Base-by-base conservation (phyloP, 2,797 vertebrate genomes). In the Novumbra hubbsi region DNA sequence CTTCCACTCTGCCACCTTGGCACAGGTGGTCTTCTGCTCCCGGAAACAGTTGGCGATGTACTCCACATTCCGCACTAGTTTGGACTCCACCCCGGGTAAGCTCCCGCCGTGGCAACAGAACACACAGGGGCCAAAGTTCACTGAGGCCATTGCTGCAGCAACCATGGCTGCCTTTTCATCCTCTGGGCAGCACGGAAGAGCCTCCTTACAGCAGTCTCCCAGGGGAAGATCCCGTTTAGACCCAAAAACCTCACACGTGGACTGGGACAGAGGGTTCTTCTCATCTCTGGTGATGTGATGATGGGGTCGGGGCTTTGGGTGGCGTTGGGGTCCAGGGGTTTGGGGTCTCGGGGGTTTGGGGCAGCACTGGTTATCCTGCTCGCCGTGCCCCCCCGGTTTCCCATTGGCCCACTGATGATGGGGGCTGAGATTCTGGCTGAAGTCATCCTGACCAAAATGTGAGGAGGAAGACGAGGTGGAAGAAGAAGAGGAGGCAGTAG, bases 1-100 rank as follows among this genome's bases (percentile, higher is more conserved):
- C 85, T 98, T 99, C 98, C 97, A 99, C 17, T 99, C 97, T 0
- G 95, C 94, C n/a, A 94, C 96, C 88, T 96, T 98, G 77, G 94
- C 94, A 2, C 90, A 87, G 24, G 96, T 98, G 78, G 94, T 94
- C 85, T 88, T 96, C 84, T 99, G 96, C 86, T 97, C 96, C 55
- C 94, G 88, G 82, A 97, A 94, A 77, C 96, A 98, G 89, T 94
- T 96, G 69, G 96, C 95, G 7, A 99, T 99, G 80, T 97, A 99
- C 60, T 97, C 95, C 0, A 98, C 95, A 38, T 98, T 98, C 76
- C 84, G 93, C 14, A 95, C 92, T 73, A 99, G 84, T 24, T 85
- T 91, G 38, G 81, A 80, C 78, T 93, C 87, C 30, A 81, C 79
- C 0, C 82, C 81, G 0, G 83, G 76, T 11, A 89, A 7, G 16